Base-by-base conservation (phyloP, 2,797 vertebrate species). In the Phrynocephalus forsythii region DNA sequence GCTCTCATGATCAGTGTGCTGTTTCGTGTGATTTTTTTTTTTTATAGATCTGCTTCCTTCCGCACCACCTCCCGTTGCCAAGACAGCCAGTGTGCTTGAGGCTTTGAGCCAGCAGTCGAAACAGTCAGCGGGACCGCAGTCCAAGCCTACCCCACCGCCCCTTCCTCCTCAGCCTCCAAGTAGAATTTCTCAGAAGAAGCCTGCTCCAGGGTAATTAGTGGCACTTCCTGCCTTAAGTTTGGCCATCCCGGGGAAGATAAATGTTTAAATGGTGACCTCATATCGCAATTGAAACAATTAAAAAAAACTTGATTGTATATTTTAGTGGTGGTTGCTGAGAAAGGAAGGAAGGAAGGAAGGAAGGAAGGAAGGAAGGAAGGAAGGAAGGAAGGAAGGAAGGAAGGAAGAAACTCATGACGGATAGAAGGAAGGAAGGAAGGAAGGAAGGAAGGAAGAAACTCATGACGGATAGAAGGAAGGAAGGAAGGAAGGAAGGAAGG, bases 41-140 rank as follows among this genome's bases (percentile, higher is more conserved):
- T 52, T 87, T 50, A 0, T 87, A 97, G 97, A 97, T 93, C 93
- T 98, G 86, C 95, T 98, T 88, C 96, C 96, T 78, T 89, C 97
- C 92, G 96, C 97, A 52, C 96, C 97, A 1, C 95, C 96, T 94
- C 95, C 98, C 0, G 96, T 97, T 76, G 96, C 96, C 16, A 99
- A 98, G 96, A 97, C 97, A 22, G 93, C 97, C 83, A 96, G 92
- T 76, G 93, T 96, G 87, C 97, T 98, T 84, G 99, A 99, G 90
- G 95, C 97, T 56, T 91, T 98, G 96, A 98, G 85, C 95, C 95
- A 98, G 83, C 98, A 98, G 85, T 93, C 96, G 3, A 99, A 99
- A 93, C 92, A 95, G 0, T 92, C 96, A 0, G 83, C 95, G 67
- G 94, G 94, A 84, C 92, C 91, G 0, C 96, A 95, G 52, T 90